Conservation (phyloP, 2,888 invertebrate genomes). For the Tinea trinotella region DNA sequence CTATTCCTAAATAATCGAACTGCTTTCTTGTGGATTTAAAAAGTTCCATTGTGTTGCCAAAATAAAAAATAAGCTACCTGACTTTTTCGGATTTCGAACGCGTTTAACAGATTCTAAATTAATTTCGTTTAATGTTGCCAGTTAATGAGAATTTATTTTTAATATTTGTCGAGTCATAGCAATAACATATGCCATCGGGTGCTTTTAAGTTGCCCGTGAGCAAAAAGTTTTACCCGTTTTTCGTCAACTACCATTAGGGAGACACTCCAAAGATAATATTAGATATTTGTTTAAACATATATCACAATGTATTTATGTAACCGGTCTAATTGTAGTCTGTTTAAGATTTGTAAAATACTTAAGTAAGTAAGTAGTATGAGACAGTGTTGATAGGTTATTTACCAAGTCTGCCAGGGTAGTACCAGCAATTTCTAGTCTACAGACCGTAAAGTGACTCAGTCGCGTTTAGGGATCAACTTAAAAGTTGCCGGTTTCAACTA, state of each 20-base stretch:
- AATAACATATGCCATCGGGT: slow-evolving; percentile 44
- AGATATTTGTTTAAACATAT: slow-evolving; percentile 22
- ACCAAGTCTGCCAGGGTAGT: too few relatives aligned
- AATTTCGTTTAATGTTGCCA: slow-evolving; percentile 55
- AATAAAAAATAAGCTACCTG: slow-evolving; percentile 15
- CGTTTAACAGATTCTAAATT: slow-evolving; percentile 52
- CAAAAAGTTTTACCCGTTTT: slow-evolving; percentile 45
- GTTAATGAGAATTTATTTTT: slow-evolving; percentile 22
- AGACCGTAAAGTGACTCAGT: too few relatives aligned
- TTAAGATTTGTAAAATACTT: too few relatives aligned
- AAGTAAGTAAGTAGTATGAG: too few relatives aligned
- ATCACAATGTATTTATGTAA: slow-evolving; percentile 9
- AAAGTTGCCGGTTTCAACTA: too few relatives aligned
- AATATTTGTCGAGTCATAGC: slow-evolving; percentile 58
- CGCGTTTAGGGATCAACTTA: too few relatives aligned
- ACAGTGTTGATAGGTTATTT: too few relatives aligned
- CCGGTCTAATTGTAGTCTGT: too few relatives aligned
- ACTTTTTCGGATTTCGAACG: slow-evolving; percentile 17
- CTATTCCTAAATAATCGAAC: slow-evolving; percentile 12
- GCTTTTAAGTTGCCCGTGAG: slow-evolving; percentile 41
- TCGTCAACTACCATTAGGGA: slow-evolving; percentile 56
- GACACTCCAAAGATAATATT: slow-evolving; percentile 60
- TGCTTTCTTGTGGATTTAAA: not conserved
- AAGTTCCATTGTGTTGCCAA: slow-evolving; percentile 10
- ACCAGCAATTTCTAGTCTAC: too few relatives aligned